Evolutionary conservation across 2,888 invertebrate species (phyloP).

Genomic region (Ramazzottius varieornatus): DNA sequence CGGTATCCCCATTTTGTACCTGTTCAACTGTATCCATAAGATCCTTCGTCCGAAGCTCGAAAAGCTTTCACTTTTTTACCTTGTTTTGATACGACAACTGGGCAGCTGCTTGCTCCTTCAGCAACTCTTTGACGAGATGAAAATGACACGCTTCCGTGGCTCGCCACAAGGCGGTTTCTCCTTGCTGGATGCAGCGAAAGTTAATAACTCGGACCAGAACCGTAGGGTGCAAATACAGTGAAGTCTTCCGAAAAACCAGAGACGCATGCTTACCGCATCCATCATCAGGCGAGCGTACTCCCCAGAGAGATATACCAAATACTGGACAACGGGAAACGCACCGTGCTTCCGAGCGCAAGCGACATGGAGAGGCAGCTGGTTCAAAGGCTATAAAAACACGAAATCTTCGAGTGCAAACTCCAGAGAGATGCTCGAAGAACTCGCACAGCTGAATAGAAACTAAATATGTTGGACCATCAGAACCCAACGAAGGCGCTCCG

Average conservation of each 20-base stretch:
- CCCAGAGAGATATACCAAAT: background rate
- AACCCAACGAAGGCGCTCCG: too few relatives aligned
- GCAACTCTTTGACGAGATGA: background rate
- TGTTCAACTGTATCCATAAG: too few relatives aligned
- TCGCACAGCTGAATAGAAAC: background rate
- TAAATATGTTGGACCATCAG: background rate
- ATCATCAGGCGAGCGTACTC: background rate
- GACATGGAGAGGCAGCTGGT: background rate
- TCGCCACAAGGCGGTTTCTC: background rate
- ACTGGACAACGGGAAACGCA: slow-evolving; percentile 1
- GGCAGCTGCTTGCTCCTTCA: background rate
- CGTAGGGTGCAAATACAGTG: background rate
- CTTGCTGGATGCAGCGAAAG: background rate
- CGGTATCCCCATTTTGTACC: background rate
- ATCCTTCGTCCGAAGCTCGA: too few relatives aligned
- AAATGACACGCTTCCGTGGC: background rate
- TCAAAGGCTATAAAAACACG: background rate
- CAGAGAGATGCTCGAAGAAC: background rate
- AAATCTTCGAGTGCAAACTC: background rate
- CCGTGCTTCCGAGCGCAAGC: background rate
- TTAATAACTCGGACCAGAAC: background rate
- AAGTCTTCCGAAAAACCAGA: background rate
- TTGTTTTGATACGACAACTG: slow-evolving; percentile 1
- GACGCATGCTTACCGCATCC: background rate
- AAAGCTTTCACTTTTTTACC: background rate